Conservation (phyloP, 2,888 invertebrate genomes). For the Byasa hedistus region DNA sequence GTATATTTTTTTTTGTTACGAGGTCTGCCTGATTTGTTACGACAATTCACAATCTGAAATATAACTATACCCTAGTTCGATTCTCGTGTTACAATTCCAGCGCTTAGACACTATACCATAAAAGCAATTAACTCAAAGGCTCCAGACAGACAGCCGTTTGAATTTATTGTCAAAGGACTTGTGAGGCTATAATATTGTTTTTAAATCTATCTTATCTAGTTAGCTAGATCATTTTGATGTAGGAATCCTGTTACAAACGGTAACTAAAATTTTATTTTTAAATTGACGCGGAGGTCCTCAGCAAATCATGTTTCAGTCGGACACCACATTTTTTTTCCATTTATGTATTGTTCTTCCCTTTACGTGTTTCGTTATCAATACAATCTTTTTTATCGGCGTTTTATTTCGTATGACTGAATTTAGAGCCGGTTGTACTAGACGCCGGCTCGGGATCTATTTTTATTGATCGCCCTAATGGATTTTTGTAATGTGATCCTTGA, state of each 20-base stretch:
- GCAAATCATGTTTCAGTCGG: conserved; percentile 24
- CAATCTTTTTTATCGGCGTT: conserved; percentile 41
- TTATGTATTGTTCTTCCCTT: conserved; percentile 29
- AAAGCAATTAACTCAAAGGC: no score
- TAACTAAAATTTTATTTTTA: not conserved
- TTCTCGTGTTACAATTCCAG: no score
- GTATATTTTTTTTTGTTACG: no score
- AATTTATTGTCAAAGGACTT: no score
- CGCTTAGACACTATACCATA: no score
- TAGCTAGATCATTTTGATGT: not conserved
- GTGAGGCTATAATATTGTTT: no score
- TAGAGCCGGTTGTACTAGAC: conserved; percentile 44
- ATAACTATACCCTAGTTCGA: no score
- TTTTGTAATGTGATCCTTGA: conserved; percentile 75
- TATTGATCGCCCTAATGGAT: conserved; percentile 75
- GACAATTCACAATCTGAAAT: no score
- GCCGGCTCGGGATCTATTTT: conserved; percentile 64
- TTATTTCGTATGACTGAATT: conserved; percentile 69
- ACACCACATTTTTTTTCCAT: conserved; percentile 16
- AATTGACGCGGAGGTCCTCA: not conserved
- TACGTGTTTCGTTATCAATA: conserved; percentile 45
- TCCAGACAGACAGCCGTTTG: no score
- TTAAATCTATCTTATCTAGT: no score
- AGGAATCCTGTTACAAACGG: not conserved
- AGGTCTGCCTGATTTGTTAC: no score